phyloP scores from a whole-genome alignment of 2,888 invertebrate genomes.

The Hydraecia micacea region DNA sequence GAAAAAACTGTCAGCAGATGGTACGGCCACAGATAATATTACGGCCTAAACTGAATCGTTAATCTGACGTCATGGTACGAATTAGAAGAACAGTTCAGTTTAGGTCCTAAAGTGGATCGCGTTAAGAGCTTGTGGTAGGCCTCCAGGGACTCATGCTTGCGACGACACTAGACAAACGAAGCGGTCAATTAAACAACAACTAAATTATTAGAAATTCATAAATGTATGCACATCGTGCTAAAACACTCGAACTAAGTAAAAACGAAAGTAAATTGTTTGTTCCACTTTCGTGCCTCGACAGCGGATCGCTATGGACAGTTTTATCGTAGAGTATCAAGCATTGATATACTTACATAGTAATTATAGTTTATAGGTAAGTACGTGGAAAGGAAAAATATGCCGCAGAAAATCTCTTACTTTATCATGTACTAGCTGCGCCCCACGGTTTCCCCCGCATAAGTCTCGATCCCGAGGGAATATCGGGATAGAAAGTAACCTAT shows the following conservation, averaged over 20 bases:
- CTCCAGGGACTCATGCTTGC: background rate
- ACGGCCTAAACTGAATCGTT: too few species aligned
- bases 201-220: constrained; percentile 16
- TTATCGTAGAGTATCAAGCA: constrained; percentile 2
- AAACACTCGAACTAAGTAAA: constrained; percentile 1
- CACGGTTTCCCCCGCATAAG: too few species aligned
- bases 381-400: background rate
- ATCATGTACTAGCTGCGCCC: too few species aligned
- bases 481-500: too few species aligned
- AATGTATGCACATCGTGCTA: constrained; percentile 6
- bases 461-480: too few species aligned
- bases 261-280: constrained; percentile 37
- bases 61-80: too few species aligned
- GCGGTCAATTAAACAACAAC: background rate
- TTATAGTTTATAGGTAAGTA: background rate
- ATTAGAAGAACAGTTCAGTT: too few species aligned
- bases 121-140: too few species aligned
- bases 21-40: too few species aligned
- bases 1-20: too few species aligned
- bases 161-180: background rate
- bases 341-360: constrained; percentile 20
- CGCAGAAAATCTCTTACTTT: background rate
- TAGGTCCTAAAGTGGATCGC: too few species aligned
- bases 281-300: constrained; percentile 40
- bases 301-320: constrained; percentile 10